A percentile compares a stretch with the other conserved stretches of the same genome.
phyloP scores from a whole-genome alignment of 2,888 invertebrate genomes.

The Candidula unifasciata region DNA sequence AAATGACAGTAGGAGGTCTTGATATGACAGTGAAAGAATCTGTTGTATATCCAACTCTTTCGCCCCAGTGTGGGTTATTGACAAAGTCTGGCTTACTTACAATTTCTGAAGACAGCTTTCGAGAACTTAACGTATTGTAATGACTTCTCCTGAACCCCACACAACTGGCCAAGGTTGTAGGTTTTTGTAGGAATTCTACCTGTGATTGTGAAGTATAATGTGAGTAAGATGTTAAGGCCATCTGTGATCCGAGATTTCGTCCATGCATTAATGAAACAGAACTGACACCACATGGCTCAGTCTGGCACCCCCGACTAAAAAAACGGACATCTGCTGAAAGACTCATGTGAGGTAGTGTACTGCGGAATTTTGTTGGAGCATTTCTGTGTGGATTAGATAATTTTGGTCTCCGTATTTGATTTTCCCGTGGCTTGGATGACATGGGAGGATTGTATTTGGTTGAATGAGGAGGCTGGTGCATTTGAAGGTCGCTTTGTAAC shows the following conservation, averaged over 20 bases:
- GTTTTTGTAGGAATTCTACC: background rate
- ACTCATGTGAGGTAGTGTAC: background rate
- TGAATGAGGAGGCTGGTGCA: background rate
- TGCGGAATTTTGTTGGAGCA: background rate
- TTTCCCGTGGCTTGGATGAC: background rate
- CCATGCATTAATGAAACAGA: background rate
- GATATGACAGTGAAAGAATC: background rate
- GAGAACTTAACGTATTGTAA: background rate
- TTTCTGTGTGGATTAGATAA: background rate
- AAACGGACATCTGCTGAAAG: background rate
- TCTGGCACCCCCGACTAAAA: background rate
- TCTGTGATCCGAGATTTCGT: background rate
- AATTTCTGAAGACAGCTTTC: background rate
- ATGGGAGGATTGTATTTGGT: too few relatives aligned
- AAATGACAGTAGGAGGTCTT: conserved; percentile 30
- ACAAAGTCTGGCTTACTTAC: too few relatives aligned
- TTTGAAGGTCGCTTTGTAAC: background rate
- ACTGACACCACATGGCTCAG: background rate
- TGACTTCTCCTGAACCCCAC: background rate
- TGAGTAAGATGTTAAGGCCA: background rate
- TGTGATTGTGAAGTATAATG: background rate
- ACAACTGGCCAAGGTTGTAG: background rate
- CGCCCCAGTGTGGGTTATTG: background rate
- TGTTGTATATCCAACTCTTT: background rate
- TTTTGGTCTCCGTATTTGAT: background rate